Conservation (phyloP, 2,113 vertebrate species). For the Erythrocercus mccallii region DNA sequence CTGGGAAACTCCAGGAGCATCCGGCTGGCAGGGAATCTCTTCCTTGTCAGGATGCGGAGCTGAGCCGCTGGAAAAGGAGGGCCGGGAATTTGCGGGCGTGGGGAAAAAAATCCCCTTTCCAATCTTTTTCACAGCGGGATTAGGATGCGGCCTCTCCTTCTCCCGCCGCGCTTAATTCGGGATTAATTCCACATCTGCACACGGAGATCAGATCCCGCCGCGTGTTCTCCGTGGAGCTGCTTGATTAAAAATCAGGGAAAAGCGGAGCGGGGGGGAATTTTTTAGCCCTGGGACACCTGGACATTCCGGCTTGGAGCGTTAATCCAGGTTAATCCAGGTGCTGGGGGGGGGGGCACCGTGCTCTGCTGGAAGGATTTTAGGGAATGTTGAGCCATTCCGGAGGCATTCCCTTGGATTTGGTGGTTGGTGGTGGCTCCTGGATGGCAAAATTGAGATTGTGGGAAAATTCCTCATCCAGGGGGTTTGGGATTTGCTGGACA, state of each 20-base stretch:
- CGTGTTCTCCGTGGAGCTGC: fast-evolving
- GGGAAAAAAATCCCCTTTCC: fast-evolving
- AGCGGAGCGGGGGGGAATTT: neutral
- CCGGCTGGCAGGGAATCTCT: fast-evolving
- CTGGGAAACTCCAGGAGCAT: neutral
- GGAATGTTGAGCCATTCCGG: fast-evolving
- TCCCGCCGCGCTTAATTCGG: neutral
- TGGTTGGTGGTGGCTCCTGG: fast-evolving
- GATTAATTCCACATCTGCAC: neutral
- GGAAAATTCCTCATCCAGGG: fast-evolving
- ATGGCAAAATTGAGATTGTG: neutral
- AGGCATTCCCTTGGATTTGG: neutral
- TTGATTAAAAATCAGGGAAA: neutral
- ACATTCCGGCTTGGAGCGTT: fast-evolving
- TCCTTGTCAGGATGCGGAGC: neutral
- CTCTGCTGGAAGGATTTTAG: neutral
- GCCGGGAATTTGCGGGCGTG: neutral
- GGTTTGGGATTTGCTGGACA: neutral
- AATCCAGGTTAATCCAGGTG: fast-evolving
- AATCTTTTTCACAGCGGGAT: fast-evolving
- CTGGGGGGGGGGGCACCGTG: fast-evolving
- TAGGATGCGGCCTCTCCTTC: neutral
- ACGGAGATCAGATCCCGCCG: fast-evolving
- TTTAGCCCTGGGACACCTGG: neutral
- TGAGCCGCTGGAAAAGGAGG: neutral